Conservation (phyloP, 2,113 vertebrate genomes). For the Leucoraja erinaceus region DNA sequence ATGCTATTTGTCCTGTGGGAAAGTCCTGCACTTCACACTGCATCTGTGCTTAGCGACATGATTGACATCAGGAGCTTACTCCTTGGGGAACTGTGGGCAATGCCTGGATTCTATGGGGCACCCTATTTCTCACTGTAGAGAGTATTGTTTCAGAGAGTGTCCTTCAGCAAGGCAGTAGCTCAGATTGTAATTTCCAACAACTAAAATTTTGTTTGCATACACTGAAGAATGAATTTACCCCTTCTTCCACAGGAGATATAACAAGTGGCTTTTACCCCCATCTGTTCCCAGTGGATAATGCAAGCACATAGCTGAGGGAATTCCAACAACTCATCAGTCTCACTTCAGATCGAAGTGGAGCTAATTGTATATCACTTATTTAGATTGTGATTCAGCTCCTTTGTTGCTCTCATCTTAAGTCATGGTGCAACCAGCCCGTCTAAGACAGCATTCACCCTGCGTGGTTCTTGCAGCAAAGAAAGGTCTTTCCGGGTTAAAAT, state of each 20-base stretch:
- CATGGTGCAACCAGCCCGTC: no score
- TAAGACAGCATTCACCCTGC: background rate
- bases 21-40: background rate
- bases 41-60: background rate
- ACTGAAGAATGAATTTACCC: background rate
- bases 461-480: background rate
- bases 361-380: background rate
- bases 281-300: background rate
- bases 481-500: background rate
- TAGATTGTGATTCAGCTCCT: slow-evolving; percentile 5
- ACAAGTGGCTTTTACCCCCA: background rate
- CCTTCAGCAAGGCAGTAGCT: background rate
- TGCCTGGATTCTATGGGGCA: background rate
- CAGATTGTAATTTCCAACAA: background rate
- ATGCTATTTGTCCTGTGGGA: background rate
- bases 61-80: slow-evolving; percentile 1
- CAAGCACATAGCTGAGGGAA: background rate
- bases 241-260: background rate
- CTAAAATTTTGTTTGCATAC: background rate
- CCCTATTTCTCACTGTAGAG: background rate
- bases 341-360: background rate
- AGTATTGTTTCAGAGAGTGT: background rate
- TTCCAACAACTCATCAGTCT: background rate
- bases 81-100: background rate
- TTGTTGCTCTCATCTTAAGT: background rate